Conservation (phyloP, 2,797 vertebrate species). For the Mormyrops boulengeri region DNA sequence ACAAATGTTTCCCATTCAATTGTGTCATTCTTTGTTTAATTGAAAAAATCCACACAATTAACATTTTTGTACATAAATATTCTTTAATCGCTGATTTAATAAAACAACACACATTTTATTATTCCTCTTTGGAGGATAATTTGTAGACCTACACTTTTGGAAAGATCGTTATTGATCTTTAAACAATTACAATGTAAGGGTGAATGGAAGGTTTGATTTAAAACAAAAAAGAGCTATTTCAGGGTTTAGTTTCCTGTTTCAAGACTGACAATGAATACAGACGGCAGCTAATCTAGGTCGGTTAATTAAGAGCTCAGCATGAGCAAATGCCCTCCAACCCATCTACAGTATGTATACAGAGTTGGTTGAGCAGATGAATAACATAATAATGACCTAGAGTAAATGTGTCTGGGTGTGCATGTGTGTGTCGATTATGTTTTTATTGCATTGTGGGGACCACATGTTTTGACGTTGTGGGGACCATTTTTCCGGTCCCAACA, state of each 20-base stretch:
- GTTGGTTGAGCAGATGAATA: background rate
- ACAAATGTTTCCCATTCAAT: background rate
- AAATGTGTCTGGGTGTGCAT: background rate
- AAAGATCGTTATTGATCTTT: background rate
- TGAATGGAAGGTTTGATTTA: background rate
- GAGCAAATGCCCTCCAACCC: background rate
- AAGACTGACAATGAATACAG: background rate
- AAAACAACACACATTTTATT: background rate
- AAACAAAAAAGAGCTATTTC: background rate
- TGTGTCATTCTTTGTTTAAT: background rate
- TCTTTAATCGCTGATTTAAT: background rate
- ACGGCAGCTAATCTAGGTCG: background rate
- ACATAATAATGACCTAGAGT: background rate
- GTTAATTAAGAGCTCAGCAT: background rate
- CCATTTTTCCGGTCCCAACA: background rate
- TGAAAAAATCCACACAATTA: background rate
- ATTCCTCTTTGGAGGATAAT: background rate
- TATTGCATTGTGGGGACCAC: background rate
- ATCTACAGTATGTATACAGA: background rate
- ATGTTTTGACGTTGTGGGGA: background rate
- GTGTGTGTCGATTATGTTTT: background rate
- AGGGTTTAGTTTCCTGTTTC: background rate
- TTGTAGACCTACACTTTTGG: background rate
- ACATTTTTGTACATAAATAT: background rate
- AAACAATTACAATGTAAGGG: background rate